Percentiles rank a stretch among this genome's conserved stretches.
Evolutionary conservation across 1,140 invertebrate species (phyloP).

Genomic region (Nebria ingens): DNA sequence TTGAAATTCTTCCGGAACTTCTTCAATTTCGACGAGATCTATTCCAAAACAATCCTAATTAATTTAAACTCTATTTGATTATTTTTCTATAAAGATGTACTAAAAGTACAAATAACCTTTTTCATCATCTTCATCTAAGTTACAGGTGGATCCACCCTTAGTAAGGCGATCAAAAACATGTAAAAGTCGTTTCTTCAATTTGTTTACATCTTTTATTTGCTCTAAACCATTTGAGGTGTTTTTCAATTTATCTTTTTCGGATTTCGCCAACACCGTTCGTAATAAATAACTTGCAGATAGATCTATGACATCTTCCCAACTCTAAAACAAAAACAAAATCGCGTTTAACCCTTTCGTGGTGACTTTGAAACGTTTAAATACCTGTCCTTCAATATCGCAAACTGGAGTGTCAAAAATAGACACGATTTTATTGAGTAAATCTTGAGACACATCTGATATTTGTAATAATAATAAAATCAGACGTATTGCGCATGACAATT

Average conservation of each 20-base stretch:
- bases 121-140: background rate
- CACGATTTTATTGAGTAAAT: constrained; percentile 21
- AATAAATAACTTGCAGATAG: constrained; percentile 42
- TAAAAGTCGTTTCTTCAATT: constrained; percentile 48
- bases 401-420: constrained; percentile 24
- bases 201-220: constrained; percentile 39
- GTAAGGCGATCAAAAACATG: constrained; percentile 36
- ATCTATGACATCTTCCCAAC: constrained; percentile 50
- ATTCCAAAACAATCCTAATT: no score
- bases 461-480: constrained; percentile 27
- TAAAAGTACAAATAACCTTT: no score
- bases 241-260: constrained; percentile 35
- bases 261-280: constrained; percentile 39
- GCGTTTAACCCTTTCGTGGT: constrained; percentile 10
- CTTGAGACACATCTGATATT: constrained; percentile 26
- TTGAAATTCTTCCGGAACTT: no score
- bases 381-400: constrained; percentile 31
- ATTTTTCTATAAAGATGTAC: background rate
- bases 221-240: constrained; percentile 36
- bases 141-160: background rate
- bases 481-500: constrained; percentile 26
- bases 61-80: no score
- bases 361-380: constrained; percentile 18
- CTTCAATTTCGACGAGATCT: no score
- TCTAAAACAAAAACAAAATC: constrained; percentile 31